Evolutionary conservation across 1,140 invertebrate species (phyloP).

Genomic region (Drosophila parabipectinata): DNA sequence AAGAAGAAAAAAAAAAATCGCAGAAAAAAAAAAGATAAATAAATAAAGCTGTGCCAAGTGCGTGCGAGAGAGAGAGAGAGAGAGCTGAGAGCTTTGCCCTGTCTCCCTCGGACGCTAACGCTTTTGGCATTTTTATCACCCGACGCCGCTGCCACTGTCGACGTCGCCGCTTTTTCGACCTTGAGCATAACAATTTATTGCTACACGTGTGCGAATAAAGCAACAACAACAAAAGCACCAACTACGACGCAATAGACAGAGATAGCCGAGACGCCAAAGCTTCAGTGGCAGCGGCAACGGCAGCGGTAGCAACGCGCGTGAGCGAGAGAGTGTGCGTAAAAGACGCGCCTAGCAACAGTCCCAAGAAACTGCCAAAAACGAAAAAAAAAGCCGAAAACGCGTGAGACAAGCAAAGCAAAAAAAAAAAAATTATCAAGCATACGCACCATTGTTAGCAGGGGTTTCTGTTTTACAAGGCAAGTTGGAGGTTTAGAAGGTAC

Average conservation of each 20-base stretch:
- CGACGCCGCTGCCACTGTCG: background rate
- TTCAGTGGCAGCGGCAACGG: background rate
- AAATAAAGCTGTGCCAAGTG: constrained; percentile 42
- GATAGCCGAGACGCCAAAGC: constrained; percentile 1
- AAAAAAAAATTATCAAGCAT: constrained; percentile 1
- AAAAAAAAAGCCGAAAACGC: constrained; percentile 3
- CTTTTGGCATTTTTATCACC: constrained; percentile 44
- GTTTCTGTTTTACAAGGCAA: background rate
- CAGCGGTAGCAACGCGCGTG: background rate
- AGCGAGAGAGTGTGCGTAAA: constrained; percentile 20
- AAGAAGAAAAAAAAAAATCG: constrained; percentile 22
- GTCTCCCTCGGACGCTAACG: constrained; percentile 3
- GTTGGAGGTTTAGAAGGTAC: too few species aligned
- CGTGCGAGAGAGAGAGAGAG: constrained; percentile 17
- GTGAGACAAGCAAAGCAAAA: constrained; percentile 1
- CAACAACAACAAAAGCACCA: constrained; percentile 37
- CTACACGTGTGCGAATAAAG: constrained; percentile 77
- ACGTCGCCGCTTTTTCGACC: constrained; percentile 57
- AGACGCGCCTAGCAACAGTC: constrained; percentile 67
- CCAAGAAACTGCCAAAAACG: constrained; percentile 24
- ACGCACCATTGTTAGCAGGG: constrained; percentile 3
- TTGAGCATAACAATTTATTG: constrained; percentile 81
- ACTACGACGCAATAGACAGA: constrained; percentile 41
- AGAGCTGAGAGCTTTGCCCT: constrained; percentile 21
- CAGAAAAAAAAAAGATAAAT: constrained; percentile 29